Percentiles rank a stretch among this genome's conserved stretches.
Conservation (phyloP, 2,888 invertebrate species). For the Athrips mouffetella region DNA sequence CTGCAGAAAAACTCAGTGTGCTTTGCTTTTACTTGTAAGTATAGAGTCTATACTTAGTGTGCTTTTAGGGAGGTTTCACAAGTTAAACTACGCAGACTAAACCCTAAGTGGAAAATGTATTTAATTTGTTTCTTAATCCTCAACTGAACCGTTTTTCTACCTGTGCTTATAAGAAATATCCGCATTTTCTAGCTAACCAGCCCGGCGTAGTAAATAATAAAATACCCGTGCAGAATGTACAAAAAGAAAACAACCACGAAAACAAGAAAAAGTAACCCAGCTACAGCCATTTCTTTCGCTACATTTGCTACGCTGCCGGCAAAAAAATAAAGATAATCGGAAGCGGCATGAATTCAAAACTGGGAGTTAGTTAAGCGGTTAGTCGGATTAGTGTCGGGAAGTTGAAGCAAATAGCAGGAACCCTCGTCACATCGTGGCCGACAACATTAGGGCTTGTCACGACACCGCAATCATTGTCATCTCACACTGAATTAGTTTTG, state of each 20-base stretch:
- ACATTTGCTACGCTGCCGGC: conserved; percentile 1
- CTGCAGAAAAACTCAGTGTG: too few species aligned
- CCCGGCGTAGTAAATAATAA: conserved; percentile 3
- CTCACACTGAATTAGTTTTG: conserved; percentile 6
- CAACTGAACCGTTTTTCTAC: too few species aligned
- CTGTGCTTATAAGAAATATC: too few species aligned
- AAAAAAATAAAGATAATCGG: neutral
- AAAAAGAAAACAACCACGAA: conserved; percentile 7
- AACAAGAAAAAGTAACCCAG: conserved; percentile 5
- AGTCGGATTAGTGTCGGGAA: conserved; percentile 37
- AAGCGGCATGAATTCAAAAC: conserved; percentile 9
- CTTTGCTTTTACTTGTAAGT: too few species aligned
- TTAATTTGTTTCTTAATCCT: too few species aligned
- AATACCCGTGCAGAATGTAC: neutral
- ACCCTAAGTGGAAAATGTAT: too few species aligned
- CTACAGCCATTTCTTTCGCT: conserved; percentile 4
- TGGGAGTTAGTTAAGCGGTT: conserved; percentile 25
- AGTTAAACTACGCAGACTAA: too few species aligned
- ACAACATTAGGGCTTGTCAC: conserved; percentile 52
- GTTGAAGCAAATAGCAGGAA: conserved; percentile 47
- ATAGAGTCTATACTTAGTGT: too few species aligned
- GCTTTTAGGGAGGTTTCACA: too few species aligned
- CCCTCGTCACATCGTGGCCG: conserved; percentile 50
- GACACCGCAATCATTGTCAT: conserved; percentile 44
- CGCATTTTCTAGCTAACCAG: too few species aligned